Base-by-base conservation (phyloP, 2,797 vertebrate genomes). In the Steatocranus sp. region DNA sequence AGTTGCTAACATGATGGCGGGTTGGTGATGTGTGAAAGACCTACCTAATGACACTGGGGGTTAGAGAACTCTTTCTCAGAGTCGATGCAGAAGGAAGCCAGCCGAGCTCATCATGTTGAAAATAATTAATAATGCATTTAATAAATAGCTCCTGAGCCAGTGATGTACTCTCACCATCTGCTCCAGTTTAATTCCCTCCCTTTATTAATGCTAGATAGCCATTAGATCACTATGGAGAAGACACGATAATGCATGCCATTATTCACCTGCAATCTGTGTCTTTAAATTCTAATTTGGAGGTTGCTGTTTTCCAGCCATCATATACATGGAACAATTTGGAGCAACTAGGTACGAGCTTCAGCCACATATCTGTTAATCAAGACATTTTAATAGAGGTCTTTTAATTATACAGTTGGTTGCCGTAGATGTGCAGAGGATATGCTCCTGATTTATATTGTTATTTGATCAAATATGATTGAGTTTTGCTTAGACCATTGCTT, bases 81-180 rank as follows among this genome's bases (percentile, higher is more conserved):
- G 91, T 89, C 20, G 48, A 88, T 91, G 90, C 94, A 96, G 93
- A 94, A 94, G 93, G 94, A 91, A 94, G 91, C 91, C 90, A 92
- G 87, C 92, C 82, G 93, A 95, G 93, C 94, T 94, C 93, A 94
- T 96, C 93, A 91, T 96, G 94, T 95, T 95, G 91, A 95, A 96
- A 96, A 96, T 96, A 96, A 96, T 96, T 96, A 96, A 96, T 96
- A 96, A 96, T 94, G 83, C 94, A 95, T 96, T 96, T 96, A 96
- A 96, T 96, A 96, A 96, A 96, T 96, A 94, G 94, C 96, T 96
- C 93, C 94, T 95, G 95, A 95, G 95, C 94, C 93, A 80, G 90
- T 88, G 76, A 95, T 93, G 94, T 89, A 94, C 95, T 94, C 94
- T 94, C 94, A 88, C 96, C 96, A 96, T 97, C 96, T 97, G 96